Base-by-base conservation (phyloP, 2,113 vertebrate genomes). In the Theristicus caerulescens region DNA sequence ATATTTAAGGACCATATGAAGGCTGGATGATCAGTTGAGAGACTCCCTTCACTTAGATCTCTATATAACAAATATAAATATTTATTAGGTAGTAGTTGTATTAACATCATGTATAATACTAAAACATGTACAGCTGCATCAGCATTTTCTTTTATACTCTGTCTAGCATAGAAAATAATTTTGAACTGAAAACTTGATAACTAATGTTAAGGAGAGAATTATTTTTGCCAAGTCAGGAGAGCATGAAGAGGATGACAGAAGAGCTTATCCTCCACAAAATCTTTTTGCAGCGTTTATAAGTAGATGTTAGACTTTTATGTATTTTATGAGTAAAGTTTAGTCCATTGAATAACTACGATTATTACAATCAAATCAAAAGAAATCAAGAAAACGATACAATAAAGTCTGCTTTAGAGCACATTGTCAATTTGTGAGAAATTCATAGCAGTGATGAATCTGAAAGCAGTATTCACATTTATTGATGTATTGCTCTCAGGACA, bases 11-110 rank as follows among this genome's bases (percentile, higher is more conserved):
- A 31, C 34, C 44, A 86, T 71, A 61, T 13, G 36, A 67, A 92
- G 59, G n/a, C 55, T 92, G 70, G 65, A 91, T 92, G 65, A 86
- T 90, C 84, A 83, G 6, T 21, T 47, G 79, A 92, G 85, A 95
- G 55, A 86, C 86, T 90, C 15, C 87, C 93, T 93, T 97, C 85
- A 87, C 67, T 93, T 90, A 69, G 82, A 94, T 88, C 61, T 78
- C 54, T 79, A 17, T 85, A 82, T 54, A 94, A 94, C 47, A 85
- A 88, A 87, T 81, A 97, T 97, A 93, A 96, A 97, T 97, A 96
- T 97, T 97, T 97, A 97, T 97, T 92, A 96, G 58, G 71, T 55
- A 78, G 69, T 51, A 71, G 32, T 49, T 96, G 71, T 66, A 96
- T 94, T 94, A 97, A 51, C 84, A 85, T 82, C 9, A 81, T 79